Evolutionary conservation across 2,113 vertebrate genomes (phyloP).

Genomic region (Oncorhynchus mykiss): DNA sequence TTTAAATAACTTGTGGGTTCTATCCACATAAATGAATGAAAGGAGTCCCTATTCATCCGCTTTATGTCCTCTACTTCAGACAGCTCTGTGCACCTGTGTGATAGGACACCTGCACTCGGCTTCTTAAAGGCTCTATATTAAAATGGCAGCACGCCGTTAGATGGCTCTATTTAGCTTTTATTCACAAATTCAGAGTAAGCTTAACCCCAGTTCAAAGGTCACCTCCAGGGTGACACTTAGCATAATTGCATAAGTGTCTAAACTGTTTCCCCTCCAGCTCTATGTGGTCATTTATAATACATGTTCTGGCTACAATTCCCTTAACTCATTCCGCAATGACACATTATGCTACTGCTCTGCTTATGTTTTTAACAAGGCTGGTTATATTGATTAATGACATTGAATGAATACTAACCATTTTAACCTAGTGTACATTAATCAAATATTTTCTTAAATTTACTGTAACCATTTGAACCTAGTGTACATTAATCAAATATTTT

Average conservation of each 20-base stretch:
- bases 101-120: conserved; percentile 71
- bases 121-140: conserved; percentile 79
- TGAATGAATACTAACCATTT: conserved; percentile 67
- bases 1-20: conserved; percentile 64
- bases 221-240: conserved; percentile 77
- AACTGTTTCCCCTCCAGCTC: conserved; percentile 73
- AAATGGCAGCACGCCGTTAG: conserved; percentile 56
- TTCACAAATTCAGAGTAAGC: conserved; percentile 76
- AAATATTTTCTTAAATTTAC: conserved; percentile 60
- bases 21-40: conserved; percentile 63
- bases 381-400: conserved; percentile 76
- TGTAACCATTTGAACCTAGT: conserved; percentile 67
- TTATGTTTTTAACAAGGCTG: conserved; percentile 74
- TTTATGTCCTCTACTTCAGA: conserved; percentile 70
- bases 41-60: conserved; percentile 58
- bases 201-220: conserved; percentile 77
- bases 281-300: conserved; percentile 74
- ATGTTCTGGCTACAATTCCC: conserved; percentile 61
- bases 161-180: conserved; percentile 79
- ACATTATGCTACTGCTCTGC: conserved; percentile 68
- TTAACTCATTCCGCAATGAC: conserved; percentile 70
- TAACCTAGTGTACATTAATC: conserved; percentile 69
- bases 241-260: conserved; percentile 81
- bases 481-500: conserved; percentile 69
- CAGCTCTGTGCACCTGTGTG: conserved; percentile 66